Base-by-base conservation (phyloP, 2,113 vertebrate genomes). In the Melanocharis versteri region DNA sequence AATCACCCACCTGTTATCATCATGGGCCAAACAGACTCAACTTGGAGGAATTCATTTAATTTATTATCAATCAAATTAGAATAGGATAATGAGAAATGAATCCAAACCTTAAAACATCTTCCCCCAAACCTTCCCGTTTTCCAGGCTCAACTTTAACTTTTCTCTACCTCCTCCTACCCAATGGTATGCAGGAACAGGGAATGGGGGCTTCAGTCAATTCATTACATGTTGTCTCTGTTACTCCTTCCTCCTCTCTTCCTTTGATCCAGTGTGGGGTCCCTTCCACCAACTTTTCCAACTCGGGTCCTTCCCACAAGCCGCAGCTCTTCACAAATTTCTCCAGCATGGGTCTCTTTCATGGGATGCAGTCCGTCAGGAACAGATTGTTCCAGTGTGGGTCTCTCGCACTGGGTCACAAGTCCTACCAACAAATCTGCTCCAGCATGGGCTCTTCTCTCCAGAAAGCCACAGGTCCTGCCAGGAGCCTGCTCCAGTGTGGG, bases 21-120 rank as follows among this genome's bases (percentile, higher is more conserved):
- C 39, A 47, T 13, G 26, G n/a, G 6, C 20, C 64, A 61, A 53
- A 70, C 7, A 39, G 8, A 53, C 33, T 60, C 0, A 0, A 60
- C 28, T 60, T 51, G 28, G 11, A 44, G 37, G 66, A 60, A 66
- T 51, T 39, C 37, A 8, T 51, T 39, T 31, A 10, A 50, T 58
- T 42, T 58, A 10, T 60, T n/a, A 68, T 44, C 45, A 82, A 30
- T 53, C 19, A 73, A 73, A 39, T 58, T 66, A 39, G 23, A 81
- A 66, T 33, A 39, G 15, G 26, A 53, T 24, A 51, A 51, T 18
- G 20, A 80, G 44, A 80, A 88, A 80, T 27, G 37, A 72, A 72
- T 22, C 9, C 16, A 35, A 79, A 72, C 17, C 31, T 33, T 72
- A 27, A 64, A 62, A 27, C 5, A 35, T 3, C 5, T 56, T 64